Percentiles rank a stretch among this genome's conserved stretches.
Conservation (phyloP, 2,888 invertebrate species). For the Cryptocephalus primarius region DNA sequence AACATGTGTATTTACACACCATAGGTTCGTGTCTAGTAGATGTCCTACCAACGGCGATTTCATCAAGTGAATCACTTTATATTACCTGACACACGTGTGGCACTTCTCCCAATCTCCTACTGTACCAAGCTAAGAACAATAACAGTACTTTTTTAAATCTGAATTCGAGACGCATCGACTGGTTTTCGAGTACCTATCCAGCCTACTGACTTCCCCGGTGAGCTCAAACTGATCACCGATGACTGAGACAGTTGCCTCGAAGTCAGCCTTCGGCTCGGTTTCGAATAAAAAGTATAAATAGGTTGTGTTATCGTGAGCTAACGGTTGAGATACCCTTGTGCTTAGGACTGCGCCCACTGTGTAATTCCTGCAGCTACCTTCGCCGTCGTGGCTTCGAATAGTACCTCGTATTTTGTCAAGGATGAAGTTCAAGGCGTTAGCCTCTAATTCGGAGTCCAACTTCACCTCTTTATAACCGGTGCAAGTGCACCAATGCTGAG, state of each 20-base stretch:
- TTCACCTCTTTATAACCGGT: conserved; percentile 44
- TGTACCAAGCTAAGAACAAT: conserved; percentile 37
- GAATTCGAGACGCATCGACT: conserved; percentile 43
- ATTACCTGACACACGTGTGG: no score
- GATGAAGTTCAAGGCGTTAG: conserved; percentile 34
- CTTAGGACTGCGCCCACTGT: conserved; percentile 22
- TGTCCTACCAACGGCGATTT: no score
- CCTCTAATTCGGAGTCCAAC: conserved; percentile 40
- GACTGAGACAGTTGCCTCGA: conserved; percentile 56
- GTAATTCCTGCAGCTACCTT: conserved; percentile 30
- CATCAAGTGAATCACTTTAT: no score
- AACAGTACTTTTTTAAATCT: conserved; percentile 47
- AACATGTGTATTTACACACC: no score
- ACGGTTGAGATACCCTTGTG: conserved; percentile 22
- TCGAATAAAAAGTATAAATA: conserved; percentile 57
- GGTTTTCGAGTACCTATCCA: conserved; percentile 43
- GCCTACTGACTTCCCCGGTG: conserved; percentile 50
- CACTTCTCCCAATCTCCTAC: no score
- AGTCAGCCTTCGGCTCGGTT: conserved; percentile 56
- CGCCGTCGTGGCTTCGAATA: conserved; percentile 8
- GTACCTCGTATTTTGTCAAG: conserved; percentile 4
- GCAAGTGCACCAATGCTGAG: conserved; percentile 70
- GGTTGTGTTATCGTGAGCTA: conserved; percentile 25
- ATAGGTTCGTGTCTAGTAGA: no score
- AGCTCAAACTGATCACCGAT: conserved; percentile 35